phyloP scores from a whole-genome alignment of 2,888 invertebrate species.

The Apodemia duryi region DNA sequence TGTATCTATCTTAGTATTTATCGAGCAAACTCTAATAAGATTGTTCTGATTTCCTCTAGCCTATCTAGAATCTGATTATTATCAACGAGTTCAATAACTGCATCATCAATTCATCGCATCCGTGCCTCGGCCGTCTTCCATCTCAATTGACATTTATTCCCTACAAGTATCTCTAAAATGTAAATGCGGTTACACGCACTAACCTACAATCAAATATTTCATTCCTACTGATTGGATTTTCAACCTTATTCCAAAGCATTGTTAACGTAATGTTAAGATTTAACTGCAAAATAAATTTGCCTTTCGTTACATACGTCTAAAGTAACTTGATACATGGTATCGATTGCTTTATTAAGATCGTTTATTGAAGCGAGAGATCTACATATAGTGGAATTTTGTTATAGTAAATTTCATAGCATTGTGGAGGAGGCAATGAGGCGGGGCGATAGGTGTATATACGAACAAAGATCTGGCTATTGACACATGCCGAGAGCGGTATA shows the following conservation, averaged over 20 bases:
- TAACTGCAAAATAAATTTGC: slow-evolving; percentile 30
- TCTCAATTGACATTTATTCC: slow-evolving; percentile 77
- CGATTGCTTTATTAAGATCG: slow-evolving; percentile 65
- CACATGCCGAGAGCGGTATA: slow-evolving; percentile 34
- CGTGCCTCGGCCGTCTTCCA: slow-evolving; percentile 56
- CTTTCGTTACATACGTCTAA: slow-evolving; percentile 50
- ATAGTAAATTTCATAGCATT: slow-evolving; percentile 58
- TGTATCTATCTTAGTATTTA: slow-evolving; percentile 2
- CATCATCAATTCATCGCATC: slow-evolving; percentile 64
- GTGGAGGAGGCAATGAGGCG: slow-evolving; percentile 71
- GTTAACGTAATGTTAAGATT: slow-evolving; percentile 31
- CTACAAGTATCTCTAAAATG: slow-evolving; percentile 71
- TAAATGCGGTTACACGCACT: slow-evolving; percentile 73
- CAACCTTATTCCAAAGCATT: slow-evolving; percentile 35
- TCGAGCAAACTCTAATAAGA: slow-evolving; percentile 10
- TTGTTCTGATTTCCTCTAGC: slow-evolving; percentile 15
- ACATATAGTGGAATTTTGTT: slow-evolving; percentile 50
- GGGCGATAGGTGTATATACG: slow-evolving; percentile 68
- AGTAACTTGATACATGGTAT: slow-evolving; percentile 60
- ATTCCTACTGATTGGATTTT: slow-evolving; percentile 21
- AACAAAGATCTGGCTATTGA: slow-evolving; percentile 65
- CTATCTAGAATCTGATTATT: slow-evolving; percentile 58
- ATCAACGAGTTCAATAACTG: slow-evolving; percentile 69
- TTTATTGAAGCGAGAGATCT: slow-evolving; percentile 65
- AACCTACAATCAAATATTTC: slow-evolving; percentile 43